These are phyloP conservation scores for Caenorhabditis drosophilae DNA, from an alignment of 2,888 invertebrate genomes.

Conservation along the genomic window DNA sequence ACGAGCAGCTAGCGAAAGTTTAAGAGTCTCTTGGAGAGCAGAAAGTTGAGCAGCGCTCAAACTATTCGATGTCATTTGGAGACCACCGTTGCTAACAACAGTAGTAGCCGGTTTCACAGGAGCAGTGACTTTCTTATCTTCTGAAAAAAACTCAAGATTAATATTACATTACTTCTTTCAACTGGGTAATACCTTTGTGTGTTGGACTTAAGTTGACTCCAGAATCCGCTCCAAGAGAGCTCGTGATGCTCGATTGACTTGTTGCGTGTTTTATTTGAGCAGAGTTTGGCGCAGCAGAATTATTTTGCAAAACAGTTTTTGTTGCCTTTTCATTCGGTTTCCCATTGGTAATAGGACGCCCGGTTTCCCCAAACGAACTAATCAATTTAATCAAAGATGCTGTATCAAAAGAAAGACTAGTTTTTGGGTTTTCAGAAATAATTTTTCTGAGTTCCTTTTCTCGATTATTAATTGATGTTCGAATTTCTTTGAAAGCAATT, in stretches of 20 bases:
- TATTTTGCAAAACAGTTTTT: slow-evolving; percentile 23
- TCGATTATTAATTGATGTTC: slow-evolving; percentile 42
- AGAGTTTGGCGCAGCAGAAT: slow-evolving; percentile 28
- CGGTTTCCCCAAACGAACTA: slow-evolving; percentile 13
- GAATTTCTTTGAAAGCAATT: slow-evolving; percentile 23
- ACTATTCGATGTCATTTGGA: slow-evolving; percentile 60
- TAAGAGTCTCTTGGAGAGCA: slow-evolving; percentile 55
- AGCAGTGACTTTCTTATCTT: slow-evolving; percentile 43
- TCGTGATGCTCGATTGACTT: slow-evolving; percentile 61
- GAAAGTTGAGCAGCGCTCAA: slow-evolving; percentile 64
- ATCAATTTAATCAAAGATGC: slow-evolving; percentile 23
- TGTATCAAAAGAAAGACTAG: slow-evolving; percentile 10
- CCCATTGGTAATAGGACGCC: slow-evolving; percentile 23
- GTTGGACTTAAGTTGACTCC: slow-evolving; percentile 60
- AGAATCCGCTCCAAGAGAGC: slow-evolving; percentile 62
- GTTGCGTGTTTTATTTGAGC: slow-evolving; percentile 63
- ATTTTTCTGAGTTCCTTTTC: slow-evolving; percentile 44
- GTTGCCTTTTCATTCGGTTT: slow-evolving; percentile 9
- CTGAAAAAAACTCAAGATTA: slow-evolving; percentile 13
- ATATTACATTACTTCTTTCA: not conserved
- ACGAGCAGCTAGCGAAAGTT: slow-evolving; percentile 48
- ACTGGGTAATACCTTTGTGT: slow-evolving; percentile 55
- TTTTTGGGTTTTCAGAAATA: not conserved
- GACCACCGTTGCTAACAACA: slow-evolving; percentile 46
- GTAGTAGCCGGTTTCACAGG: slow-evolving; percentile 11